Base-by-base conservation (phyloP, 2,113 vertebrate genomes). In the Pterocles orientalis region DNA sequence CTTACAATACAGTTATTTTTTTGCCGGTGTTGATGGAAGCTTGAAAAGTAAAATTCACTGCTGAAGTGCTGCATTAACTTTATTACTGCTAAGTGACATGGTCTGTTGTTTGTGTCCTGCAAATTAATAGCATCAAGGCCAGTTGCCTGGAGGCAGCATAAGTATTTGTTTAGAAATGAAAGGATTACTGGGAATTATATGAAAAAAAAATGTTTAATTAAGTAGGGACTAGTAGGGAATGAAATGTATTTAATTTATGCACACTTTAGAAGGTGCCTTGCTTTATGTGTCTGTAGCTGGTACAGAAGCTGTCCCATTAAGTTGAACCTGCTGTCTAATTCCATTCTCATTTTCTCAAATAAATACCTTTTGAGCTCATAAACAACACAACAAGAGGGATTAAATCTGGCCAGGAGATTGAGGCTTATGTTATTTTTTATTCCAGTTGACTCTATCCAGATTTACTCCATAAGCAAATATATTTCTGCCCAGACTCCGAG, bases 191-290 rank as follows among this genome's bases (percentile, higher is more conserved):
- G 68, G 84, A 92, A 87, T 90, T 71, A 66, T 64, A 75, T 91
- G 66, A 51, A 51, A 95, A 93, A 94, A 97, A 90, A 85, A 75
- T 14, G 23, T 64, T 94, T 90, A 72, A 92, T 96, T 96, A 95
- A 86, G 81, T 83, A 81, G 29, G 26, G 43, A 92, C 48, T 71
- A 90, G 45, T 53, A 79, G 71, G 9, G 34, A 90, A 88, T 82
- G n/a, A 88, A 76, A 92, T 57, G 13, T 12, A 18, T 90, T 93
- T 94, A 64, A 93, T 94, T 94, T 92, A 85, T 83, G 58, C 39
- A 58, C 29, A 26, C 21, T 81, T 64, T 60, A 92, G 65, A 66
- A 94, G 50, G 15, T 2, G 1, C 15, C 24, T 78, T 1, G 1
- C 33, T 73, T 68, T 47, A 14, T 54, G 56, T 77, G 47, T 85